Evolutionary conservation across 2,797 vertebrate species (phyloP), one percentile per base, ranked within the genome.

Genomic region (Dendrocincla fuliginosa): DNA sequence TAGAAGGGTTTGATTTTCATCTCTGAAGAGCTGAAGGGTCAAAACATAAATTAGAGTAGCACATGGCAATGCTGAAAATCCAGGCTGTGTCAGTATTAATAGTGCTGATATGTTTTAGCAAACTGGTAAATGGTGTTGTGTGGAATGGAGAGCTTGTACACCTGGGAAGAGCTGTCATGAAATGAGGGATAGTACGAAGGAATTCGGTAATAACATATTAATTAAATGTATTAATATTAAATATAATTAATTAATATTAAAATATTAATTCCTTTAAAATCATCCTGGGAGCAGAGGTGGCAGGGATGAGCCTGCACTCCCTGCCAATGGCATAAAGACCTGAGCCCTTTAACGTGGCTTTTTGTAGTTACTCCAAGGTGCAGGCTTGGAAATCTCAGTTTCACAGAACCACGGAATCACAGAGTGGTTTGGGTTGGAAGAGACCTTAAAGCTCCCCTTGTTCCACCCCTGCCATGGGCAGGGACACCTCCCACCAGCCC

Each of bases 1-100:
- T 68, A 46, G 57, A 85, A 75, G 42, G 47, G 33, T 95, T 87
- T 93, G 88, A 80, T 95, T 93, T 93, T 70, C 52, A 50, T 84
- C 61, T 77, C 82, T 64, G 86, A 77, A 60, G 53, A 90, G 20
- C 70, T 81, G 87, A 95, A 69, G 85, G 91, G 61, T 93, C 68
- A 86, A 96, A 94, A 44, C 27, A 55, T 49, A 64, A 88, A 73
- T 83, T 7, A 42, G 65, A 42, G 41, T 18, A 68, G 64, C 47
- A 55, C 56, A 25, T 27, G 52, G 53, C 61, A 77, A 60, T 6
- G 52, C 70, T 55, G 84, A 47, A 55, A 28, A 47, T 33, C 71
- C 52, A 49, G 39, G 14, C 50, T 81, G 3, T 39, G 32, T 11
- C 22, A 69, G 13, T 20, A 12, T 30, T 23, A 25, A 13, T 2